Conservation (phyloP, 2,888 invertebrate genomes). For the Brassicogethes aeneus region DNA sequence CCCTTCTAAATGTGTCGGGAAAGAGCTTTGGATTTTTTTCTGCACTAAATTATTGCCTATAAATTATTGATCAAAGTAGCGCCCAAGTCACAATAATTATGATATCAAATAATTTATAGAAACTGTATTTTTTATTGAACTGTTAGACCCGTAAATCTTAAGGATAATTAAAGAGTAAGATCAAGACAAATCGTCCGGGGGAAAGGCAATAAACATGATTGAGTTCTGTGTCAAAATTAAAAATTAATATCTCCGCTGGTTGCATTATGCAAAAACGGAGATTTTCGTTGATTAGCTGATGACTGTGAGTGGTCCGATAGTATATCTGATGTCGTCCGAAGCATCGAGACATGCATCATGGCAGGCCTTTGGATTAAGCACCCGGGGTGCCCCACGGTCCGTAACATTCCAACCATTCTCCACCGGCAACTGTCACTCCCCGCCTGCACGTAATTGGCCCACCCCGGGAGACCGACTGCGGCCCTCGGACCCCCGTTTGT, state of each 20-base stretch:
- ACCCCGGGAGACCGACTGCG: conserved; percentile 40
- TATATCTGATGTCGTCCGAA: conserved; percentile 24
- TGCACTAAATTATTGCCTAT: too few relatives aligned
- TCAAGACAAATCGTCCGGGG: neutral
- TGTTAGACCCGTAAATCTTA: neutral
- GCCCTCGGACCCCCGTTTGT: conserved; percentile 35
- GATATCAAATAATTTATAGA: too few relatives aligned
- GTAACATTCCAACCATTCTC: conserved; percentile 34
- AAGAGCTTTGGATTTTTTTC: too few relatives aligned
- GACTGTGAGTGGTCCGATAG: conserved; percentile 15
- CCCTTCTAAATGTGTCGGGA: too few relatives aligned
- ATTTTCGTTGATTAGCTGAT: conserved; percentile 11
- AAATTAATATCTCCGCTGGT: neutral
- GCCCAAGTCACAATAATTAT: too few relatives aligned
- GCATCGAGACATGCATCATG: conserved; percentile 30
- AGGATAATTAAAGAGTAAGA: neutral
- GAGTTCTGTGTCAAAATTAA: neutral
- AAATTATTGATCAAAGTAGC: too few relatives aligned
- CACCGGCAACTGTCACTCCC: conserved; percentile 41
- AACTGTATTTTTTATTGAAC: too few relatives aligned
- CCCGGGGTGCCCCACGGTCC: conserved; percentile 31
- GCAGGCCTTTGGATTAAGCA: conserved; percentile 23
- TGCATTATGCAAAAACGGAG: conserved; percentile 3
- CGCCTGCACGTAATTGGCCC: conserved; percentile 45
- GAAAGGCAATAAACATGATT: conserved; percentile 2